Evolutionary conservation across 2,113 vertebrate species (phyloP).

Genomic region (Echinops telfairi): DNA sequence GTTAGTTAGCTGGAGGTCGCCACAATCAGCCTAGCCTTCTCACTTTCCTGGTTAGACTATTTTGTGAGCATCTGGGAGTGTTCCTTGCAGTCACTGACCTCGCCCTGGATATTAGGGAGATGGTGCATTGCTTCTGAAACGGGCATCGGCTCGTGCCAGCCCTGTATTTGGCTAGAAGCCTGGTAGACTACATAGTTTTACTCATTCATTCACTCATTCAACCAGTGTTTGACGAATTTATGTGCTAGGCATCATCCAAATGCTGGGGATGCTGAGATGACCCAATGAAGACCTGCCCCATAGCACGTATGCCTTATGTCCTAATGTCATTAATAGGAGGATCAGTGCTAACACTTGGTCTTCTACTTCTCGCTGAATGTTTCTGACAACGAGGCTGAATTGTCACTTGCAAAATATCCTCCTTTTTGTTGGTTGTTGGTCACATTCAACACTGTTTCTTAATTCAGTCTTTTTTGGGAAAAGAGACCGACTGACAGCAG

Average conservation of each 20-base stretch:
- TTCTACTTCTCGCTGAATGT: not conserved
- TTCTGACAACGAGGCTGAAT: not conserved
- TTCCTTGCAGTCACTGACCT: not conserved
- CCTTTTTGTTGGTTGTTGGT: not conserved
- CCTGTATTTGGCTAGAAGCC: not conserved
- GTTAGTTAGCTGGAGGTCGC: not conserved
- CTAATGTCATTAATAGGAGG: not conserved
- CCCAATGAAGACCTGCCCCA: not conserved
- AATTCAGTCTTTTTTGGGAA: slow-evolving; percentile 15
- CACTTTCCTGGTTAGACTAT: not conserved
- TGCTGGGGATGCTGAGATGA: not conserved
- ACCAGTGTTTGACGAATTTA: not conserved
- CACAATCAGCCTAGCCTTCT: not conserved
- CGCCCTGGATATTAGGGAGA: rapidly evolving
- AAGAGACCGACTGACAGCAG: not conserved
- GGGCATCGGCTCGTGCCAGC: not conserved
- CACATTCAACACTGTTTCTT: not conserved
- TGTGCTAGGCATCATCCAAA: not conserved
- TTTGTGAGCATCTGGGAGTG: slow-evolving; percentile 14
- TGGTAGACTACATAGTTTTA: not conserved
- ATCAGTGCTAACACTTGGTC: not conserved
- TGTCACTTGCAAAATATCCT: not conserved
- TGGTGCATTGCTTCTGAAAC: not conserved
- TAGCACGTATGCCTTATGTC: not conserved
- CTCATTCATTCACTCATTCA: not conserved